Conservation (phyloP, 2,888 invertebrate genomes). For the Eupithecia tripunctaria region DNA sequence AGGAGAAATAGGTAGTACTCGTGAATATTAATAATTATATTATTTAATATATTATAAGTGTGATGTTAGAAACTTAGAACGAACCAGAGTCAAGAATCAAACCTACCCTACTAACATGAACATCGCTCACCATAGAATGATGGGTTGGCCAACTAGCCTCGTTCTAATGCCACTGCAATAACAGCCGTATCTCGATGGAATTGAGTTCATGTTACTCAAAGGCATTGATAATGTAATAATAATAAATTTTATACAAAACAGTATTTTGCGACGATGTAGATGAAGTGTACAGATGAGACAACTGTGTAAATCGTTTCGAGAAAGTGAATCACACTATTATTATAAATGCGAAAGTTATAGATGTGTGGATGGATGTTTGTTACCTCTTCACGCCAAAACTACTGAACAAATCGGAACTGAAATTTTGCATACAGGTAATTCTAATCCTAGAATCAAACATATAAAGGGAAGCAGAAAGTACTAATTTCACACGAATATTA, state of each 20-base stretch:
- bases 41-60: too few relatives aligned
- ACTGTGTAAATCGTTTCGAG: background rate
- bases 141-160: conserved; percentile 46
- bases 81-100: conserved; percentile 39
- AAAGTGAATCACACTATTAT: too few relatives aligned
- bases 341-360: too few relatives aligned
- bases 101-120: conserved; percentile 54
- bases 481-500: too few relatives aligned
- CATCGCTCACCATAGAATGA: conserved; percentile 53
- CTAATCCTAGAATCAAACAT: too few relatives aligned
- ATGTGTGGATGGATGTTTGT: too few relatives aligned
- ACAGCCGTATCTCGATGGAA: conserved; percentile 11
- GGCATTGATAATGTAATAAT: conserved; percentile 53
- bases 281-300: conserved; percentile 33
- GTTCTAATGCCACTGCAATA: conserved; percentile 39
- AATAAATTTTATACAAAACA: conserved; percentile 58
- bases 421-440: too few relatives aligned
- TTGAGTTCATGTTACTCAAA: conserved; percentile 35
- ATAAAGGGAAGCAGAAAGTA: too few relatives aligned
- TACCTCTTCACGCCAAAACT: too few relatives aligned
- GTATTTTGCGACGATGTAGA: conserved; percentile 51
- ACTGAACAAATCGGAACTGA: too few relatives aligned
- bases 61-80: background rate
- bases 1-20: too few relatives aligned
- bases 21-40: too few relatives aligned